A percentile compares a stretch with the other conserved stretches of the same genome.
phyloP scores from a whole-genome alignment of 2,888 invertebrate species.

The Drosophila sordidula region DNA sequence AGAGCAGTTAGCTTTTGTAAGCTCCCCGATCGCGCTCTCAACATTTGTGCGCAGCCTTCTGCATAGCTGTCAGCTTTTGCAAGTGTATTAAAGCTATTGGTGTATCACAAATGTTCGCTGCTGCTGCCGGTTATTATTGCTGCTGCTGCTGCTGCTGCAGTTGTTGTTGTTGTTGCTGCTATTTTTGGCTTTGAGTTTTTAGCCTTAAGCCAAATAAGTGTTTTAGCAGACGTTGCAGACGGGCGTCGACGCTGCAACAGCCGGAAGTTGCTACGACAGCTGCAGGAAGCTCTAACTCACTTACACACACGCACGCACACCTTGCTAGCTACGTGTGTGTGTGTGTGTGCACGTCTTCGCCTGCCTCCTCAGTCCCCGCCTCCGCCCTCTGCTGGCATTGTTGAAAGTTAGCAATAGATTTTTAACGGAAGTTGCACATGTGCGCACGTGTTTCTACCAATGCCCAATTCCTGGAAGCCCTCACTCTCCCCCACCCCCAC shows the following conservation, averaged over 20 bases:
- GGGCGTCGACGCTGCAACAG: conserved; percentile 58
- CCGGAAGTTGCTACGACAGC: conserved; percentile 81
- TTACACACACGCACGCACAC: conserved; percentile 58
- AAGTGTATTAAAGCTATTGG: conserved; percentile 40
- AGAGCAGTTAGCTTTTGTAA: no score
- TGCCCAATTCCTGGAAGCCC: conserved; percentile 36
- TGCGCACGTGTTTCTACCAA: conserved; percentile 74
- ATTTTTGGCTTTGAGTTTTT: conserved; percentile 77
- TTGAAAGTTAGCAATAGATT: conserved; percentile 82
- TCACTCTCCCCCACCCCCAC: background rate
- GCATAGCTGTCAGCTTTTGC: conserved; percentile 13
- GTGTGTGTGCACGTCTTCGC: conserved; percentile 27
- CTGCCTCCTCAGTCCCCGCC: conserved; percentile 38
- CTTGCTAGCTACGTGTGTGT: conserved; percentile 34
- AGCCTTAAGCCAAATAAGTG: conserved; percentile 81
- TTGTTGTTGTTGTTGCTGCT: conserved; percentile 40
- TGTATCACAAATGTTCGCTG: conserved; percentile 29
- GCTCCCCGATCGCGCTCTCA: background rate
- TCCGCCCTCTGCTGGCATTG: conserved; percentile 57
- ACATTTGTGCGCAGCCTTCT: background rate
- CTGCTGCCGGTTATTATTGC: conserved; percentile 10
- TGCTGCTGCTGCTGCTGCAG: conserved; percentile 19
- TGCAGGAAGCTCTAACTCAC: conserved; percentile 81
- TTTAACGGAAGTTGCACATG: conserved; percentile 83
- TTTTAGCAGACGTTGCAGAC: conserved; percentile 71